Evolutionary conservation across 1,140 invertebrate species (phyloP).

Genomic region (Vanessa tameamea): DNA sequence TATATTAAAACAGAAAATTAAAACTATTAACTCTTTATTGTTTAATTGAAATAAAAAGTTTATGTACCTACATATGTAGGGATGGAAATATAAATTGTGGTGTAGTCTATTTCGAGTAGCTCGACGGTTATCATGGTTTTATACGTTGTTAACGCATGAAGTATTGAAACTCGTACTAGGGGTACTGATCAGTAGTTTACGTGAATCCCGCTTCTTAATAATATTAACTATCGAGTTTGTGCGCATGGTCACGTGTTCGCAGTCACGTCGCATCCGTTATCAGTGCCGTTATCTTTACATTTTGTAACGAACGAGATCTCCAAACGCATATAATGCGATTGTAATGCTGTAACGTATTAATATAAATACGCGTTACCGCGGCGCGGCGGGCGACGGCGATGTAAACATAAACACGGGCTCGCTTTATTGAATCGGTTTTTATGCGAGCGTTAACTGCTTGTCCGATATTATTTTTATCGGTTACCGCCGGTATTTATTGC

Average conservation of each 20-base stretch:
- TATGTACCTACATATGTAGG: no score
- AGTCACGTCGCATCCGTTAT: conserved; percentile 34
- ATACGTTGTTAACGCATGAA: no score
- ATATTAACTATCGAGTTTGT: not conserved
- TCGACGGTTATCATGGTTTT: no score
- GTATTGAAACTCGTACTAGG: no score
- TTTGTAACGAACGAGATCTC: conserved; percentile 37
- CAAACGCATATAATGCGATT: conserved; percentile 46
- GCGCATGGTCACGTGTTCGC: conserved; percentile 2
- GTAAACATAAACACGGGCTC: conserved; percentile 33
- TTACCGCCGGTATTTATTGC: conserved; percentile 11
- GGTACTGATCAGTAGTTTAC: no score
- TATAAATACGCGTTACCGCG: conserved; percentile 37
- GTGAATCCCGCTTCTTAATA: not conserved
- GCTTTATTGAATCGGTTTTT: conserved; percentile 29
- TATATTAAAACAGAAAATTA: no score
- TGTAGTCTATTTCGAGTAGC: no score
- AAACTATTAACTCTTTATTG: no score
- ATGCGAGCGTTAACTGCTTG: conserved; percentile 22
- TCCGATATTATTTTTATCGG: conserved; percentile 26
- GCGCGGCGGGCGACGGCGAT: conserved; percentile 24
- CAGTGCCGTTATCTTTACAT: conserved; percentile 37
- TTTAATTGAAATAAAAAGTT: no score
- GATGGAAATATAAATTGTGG: no score
- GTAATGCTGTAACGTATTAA: conserved; percentile 43